These are phyloP conservation scores for Agelas oroides DNA, from an alignment of 37 sponge, comb jelly and placozoan genomes.

Conservation along the genomic window DNA sequence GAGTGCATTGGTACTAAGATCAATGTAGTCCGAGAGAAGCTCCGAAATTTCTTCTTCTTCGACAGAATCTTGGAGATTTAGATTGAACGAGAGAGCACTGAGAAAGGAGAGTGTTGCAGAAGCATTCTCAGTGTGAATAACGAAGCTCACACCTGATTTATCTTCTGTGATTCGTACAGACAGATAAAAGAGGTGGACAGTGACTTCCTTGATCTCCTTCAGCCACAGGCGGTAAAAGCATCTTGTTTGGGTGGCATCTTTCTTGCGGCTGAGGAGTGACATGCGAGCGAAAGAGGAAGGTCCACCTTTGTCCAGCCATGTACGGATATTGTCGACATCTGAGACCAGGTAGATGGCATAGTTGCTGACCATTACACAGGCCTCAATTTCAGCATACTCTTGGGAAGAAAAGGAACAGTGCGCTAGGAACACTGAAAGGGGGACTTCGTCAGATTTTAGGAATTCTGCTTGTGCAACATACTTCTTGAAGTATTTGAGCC, in stretches of 20 bases:
- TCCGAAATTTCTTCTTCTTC: conserved; percentile 42
- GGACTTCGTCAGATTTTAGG: conserved; percentile 51
- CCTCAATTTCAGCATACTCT: conserved; percentile 36
- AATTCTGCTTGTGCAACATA: conserved; percentile 60
- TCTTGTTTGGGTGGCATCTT: not conserved
- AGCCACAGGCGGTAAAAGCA: conserved; percentile 70
- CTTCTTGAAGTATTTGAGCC: conserved; percentile 52
- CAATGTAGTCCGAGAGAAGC: conserved; percentile 46
- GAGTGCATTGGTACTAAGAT: conserved; percentile 1
- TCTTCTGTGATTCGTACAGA: conserved; percentile 11
- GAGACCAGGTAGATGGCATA: conserved; percentile 67
- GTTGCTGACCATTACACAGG: conserved; percentile 55
- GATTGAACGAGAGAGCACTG: conserved; percentile 26
- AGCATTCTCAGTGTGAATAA: conserved; percentile 25
- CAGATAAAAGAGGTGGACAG: conserved; percentile 39
- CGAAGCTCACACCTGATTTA: not conserved
- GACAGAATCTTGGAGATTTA: conserved; percentile 20
- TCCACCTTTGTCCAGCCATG: conserved; percentile 63
- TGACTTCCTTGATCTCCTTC: conserved; percentile 50
- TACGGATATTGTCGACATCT: conserved; percentile 38
- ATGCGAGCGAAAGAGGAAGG: conserved; percentile 37
- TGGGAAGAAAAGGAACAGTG: conserved; percentile 16
- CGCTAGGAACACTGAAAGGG: conserved; percentile 36
- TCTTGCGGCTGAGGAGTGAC: conserved; percentile 23
- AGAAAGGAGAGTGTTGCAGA: conserved; percentile 40